Evolutionary conservation across 2,888 invertebrate species (phyloP).

Genomic region (Eugnorisma glareosa): DNA sequence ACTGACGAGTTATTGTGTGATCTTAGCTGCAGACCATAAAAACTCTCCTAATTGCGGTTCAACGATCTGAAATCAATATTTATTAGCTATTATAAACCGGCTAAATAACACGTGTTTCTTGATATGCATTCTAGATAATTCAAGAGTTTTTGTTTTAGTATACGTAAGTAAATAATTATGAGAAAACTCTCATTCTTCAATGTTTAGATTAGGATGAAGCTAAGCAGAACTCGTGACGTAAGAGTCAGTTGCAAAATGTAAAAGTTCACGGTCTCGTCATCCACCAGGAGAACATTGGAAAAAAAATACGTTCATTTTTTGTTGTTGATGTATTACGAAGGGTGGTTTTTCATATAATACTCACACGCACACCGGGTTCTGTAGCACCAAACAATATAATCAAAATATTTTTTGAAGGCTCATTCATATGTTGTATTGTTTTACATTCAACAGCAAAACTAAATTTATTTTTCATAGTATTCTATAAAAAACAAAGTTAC

Average conservation of each 20-base stretch:
- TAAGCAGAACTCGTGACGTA: background rate
- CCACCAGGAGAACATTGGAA: background rate
- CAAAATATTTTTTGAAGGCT: too few species aligned
- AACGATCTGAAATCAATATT: background rate
- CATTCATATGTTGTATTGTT: too few species aligned
- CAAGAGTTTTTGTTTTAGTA: background rate
- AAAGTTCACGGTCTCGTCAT: background rate
- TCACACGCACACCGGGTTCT: too few species aligned
- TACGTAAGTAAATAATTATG: background rate
- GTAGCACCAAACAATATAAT: too few species aligned
- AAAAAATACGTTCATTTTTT: background rate
- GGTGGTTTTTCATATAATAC: background rate
- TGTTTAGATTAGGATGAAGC: background rate
- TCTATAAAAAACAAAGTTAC: too few species aligned
- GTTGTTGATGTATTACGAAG: background rate
- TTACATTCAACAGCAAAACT: too few species aligned
- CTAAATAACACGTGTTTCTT: background rate
- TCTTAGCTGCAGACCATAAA: background rate
- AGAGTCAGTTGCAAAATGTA: background rate
- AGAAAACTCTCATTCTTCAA: background rate
- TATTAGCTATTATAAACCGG: background rate
- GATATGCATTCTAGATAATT: slow-evolving; percentile 4
- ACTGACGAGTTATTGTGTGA: background rate
- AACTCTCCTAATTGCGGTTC: background rate
- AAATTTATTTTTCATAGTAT: too few species aligned